Base-by-base conservation (phyloP, 2,797 vertebrate species). In the Sebastes variabilis region DNA sequence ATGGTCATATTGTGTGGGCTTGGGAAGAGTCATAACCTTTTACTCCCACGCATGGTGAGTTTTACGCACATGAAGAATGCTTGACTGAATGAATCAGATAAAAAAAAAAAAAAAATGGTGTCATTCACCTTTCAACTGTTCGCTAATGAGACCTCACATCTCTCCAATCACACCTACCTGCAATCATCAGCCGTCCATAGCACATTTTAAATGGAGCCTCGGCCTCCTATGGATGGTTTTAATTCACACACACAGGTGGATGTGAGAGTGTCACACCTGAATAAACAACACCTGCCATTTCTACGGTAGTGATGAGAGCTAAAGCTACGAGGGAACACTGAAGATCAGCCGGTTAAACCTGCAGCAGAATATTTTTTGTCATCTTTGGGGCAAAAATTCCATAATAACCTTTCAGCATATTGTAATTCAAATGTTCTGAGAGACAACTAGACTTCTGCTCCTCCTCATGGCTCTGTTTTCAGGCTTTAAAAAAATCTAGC, bases 191-290 rank as follows among this genome's bases (percentile, higher is more conserved):
- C 79, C 68, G 61, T 46, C 64, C 75, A 36, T 71, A 30, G 73
- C 55, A 38, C 77, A 66, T 85, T 81, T 88, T 76, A 42, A 79
- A 84, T 80, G 66, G 80, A 75, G 42, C 49, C 81, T 79, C 82
- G 11, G 11, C 34, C 34, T 36, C 34, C 86, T 67, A 81, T 88
- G 87, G 76, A 84, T 62, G 74, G 68, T 91, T 85, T 85, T 88
- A 85, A 92, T 92, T 92, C 87, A 75, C 92, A 92, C 90, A 46
- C 42, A 46, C 38, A 42, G 72, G 68, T 79, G 74, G 87, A 93
- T 77, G 92, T 88, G 88, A 86, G 89, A 83, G 90, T 92, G 86
- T 85, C 88, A 91, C 87, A 85, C 84, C 88, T 91, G 92, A 89
- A 82, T 83, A 88, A 92, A 92, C 86, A 93, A 72, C 77, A 54